Conservation (phyloP, 2,888 invertebrate species). For the Trachelus stipa region DNA sequence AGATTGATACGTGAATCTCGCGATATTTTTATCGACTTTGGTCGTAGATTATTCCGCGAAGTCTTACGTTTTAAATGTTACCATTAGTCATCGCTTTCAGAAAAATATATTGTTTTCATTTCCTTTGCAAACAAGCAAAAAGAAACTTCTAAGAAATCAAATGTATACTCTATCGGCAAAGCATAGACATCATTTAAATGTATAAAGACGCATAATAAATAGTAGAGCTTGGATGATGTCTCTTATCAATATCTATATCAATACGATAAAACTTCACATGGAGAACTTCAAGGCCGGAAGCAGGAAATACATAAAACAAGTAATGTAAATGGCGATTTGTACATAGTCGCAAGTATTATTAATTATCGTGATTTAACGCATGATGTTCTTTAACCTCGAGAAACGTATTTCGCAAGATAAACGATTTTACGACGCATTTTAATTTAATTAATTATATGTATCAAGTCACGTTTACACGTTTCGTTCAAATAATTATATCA, state of each 20-base stretch:
- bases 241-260: background rate
- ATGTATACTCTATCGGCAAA: background rate
- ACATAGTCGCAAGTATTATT: background rate
- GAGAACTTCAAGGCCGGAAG: background rate
- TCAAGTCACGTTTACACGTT: background rate
- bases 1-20: background rate
- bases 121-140: background rate
- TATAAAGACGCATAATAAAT: no score
- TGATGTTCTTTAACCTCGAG: background rate
- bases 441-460: no score
- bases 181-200: background rate
- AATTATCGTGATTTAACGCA: background rate
- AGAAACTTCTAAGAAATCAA: background rate
- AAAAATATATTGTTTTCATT: background rate
- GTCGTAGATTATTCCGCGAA: background rate
- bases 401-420: background rate
- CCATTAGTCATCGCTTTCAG: background rate
- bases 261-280: background rate
- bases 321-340: background rate
- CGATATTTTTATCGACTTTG: background rate
- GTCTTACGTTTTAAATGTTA: background rate
- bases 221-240: no score
- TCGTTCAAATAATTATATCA: background rate
- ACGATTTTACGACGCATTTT: background rate
- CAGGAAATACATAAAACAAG: background rate